Evolutionary conservation across 2,888 invertebrate genomes (phyloP), one percentile per base, ranked within the genome.

Genomic region (Epinotia nisella): DNA sequence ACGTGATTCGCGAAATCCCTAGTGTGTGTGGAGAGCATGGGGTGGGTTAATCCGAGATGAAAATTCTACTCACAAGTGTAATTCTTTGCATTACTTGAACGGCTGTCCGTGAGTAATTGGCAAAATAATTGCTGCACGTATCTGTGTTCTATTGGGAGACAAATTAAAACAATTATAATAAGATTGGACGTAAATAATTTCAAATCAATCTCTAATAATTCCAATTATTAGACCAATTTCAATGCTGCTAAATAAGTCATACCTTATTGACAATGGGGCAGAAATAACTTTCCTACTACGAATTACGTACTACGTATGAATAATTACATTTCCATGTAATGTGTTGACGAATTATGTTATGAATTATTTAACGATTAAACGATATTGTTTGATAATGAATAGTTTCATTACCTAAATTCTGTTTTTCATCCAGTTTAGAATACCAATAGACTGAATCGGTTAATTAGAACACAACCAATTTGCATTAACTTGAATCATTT

Each of bases 11-110:
- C 87, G 82, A 87, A 82, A 80, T 89, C 90, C 86, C 85, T 86
- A 87, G 87, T 87, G 87, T 87, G 87, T 83, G 86, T 86, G 84
- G 86, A 84, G 84, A 86, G 87, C 84, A 83, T 83, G 80, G 79
- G 75, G 75, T 82, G 85, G 89, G 84, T 83, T 85, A 83, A 81
- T 83, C 82, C 80, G 82, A 82, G 85, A 84, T 83, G 82, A 82
- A 83, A 83, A 87, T 86, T 85, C 86, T 83, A 84, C 85, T 67
- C 56, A 66, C 45, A 45, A 55, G 29, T 4, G 9, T 61, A 41
- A 35, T 60, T 49, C 41, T 53, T 60, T 53, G 19, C 58, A 61
- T 55, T 35, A 61, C 53, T 59, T 65, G 35, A 41, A 59, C 41
- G 39, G 60, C 66, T 66, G 45, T 2, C 21, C 51, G 35, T 29